Base-by-base conservation (phyloP, 2,797 vertebrate species). In the Selene dorsalis region DNA sequence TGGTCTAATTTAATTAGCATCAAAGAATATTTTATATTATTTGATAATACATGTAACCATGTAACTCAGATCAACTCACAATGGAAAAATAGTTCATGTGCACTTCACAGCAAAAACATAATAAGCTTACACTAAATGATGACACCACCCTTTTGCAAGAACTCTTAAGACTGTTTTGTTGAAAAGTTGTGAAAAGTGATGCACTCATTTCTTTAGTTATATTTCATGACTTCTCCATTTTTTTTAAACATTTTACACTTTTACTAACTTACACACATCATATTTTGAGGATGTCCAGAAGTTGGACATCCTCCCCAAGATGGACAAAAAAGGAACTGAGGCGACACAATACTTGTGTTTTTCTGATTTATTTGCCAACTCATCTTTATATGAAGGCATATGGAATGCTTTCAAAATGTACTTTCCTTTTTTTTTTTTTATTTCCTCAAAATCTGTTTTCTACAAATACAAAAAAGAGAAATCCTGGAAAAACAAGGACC, bases 401-500 rank as follows among this genome's bases (percentile, higher is more conserved):
- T 59, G 22, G 58, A 75, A 80, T 45, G 26, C 52, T 53, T 79
- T 45, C 38, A 74, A 70, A 24, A 68, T 8, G 4, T 6, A 35
- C 6, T 26, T 57, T 57, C 6, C 6, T 26, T 57, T 57, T 1
- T 3, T 17, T 24, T 17, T 60, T 39, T 35, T 14, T 47, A 57
- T 32, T 3, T 6, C 1, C 26, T 72, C 61, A 80, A 80, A 82
- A 73, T 52, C 18, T 12, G 7, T 81, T 75, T 79, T 80, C 59
- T 80, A 71, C 72, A 82, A 81, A 80, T 84, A 88, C 80, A 90
- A 84, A 89, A 85, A 73, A 4, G 67, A 35, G 3, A 69, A 53
- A 71, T 64, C 4, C 11, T 64, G 38, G 16, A 62, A 72, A 76
- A 41, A 56, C 59, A 30, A 4, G 0, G 22, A 43, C 48, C 14